Base-by-base conservation (phyloP, 2,888 invertebrate species). In the Andrena dorsata region DNA sequence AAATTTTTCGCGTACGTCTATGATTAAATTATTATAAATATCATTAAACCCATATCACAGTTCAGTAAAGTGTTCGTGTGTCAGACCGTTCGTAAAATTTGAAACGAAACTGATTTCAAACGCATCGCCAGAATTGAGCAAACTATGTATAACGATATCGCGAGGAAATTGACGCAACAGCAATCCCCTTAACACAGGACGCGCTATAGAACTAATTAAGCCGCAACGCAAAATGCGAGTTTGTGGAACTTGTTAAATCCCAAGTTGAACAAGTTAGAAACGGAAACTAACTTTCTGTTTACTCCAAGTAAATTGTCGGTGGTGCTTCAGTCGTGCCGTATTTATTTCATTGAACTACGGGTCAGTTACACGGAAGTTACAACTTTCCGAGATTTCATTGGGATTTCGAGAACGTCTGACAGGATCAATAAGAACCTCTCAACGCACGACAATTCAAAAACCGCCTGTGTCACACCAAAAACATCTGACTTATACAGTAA, bases 231-330 rank as follows among this genome's bases (percentile, higher is more conserved):
- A 61, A 71, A 64, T 32, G 47, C 28, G 35, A 63, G 53, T 63
- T 71, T 10, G 20, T 49, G 49, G 51, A 77, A 72, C 64, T 77
- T 58, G 65, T 51, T 72, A 49, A 73, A 68, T 66, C 58, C 30
- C n/a, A 16, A 28, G 26, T 28, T 3, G 16, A 70, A 60, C 79
- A 76, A 80, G 70, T 68, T 72, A 56, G 71, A 32, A 63, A 65
- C 30, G 28, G 58, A n/a, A 35, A 58, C 30, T 35, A 28, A 74
- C 63, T 71, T 76, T 56, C 61, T 71, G 71, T 71, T 65, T 71
- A 63, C 63, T n/a, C 30, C 30, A 61, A 30, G 63, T 71, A 76
- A 76, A 63, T 63, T 64, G 63, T 63, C 16, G 30, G 32, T 4
- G 26, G 30, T 71, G 20, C 63, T 20, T 71, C 76, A 35, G 32